phyloP scores from a whole-genome alignment of 2,797 vertebrate genomes.

The Mormyrops attenuatus region DNA sequence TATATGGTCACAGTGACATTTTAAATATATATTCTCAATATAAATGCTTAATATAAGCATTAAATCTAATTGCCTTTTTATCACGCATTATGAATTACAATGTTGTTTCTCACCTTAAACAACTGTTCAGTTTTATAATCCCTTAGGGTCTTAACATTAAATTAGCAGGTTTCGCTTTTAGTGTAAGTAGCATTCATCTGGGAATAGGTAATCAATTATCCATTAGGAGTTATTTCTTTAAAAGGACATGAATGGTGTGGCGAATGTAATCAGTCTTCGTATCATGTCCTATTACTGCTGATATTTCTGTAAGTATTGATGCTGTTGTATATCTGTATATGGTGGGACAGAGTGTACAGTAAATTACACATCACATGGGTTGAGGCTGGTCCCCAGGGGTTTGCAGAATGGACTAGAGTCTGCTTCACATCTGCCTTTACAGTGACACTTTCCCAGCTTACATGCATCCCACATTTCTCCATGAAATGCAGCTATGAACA shows the following conservation, averaged over 20 bases:
- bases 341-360: not conserved
- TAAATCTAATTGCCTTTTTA: constrained; percentile 4
- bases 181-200: not conserved
- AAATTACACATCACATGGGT: not conserved
- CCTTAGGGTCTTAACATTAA: not conserved
- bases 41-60: not conserved
- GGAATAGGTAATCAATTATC: not conserved
- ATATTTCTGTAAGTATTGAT: not conserved
- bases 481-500: not conserved
- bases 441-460: not conserved
- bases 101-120: constrained; percentile 5
- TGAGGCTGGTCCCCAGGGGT: not conserved
- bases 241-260: not conserved
- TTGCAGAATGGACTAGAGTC: not conserved
- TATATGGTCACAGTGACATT: not conserved
- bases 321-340: not conserved
- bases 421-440: not conserved
- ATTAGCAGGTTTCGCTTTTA: not conserved
- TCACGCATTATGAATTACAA: not conserved
- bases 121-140: not conserved
- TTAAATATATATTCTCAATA: not conserved
- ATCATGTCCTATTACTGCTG: not conserved
- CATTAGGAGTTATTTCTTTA: not conserved
- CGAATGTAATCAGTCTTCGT: not conserved
- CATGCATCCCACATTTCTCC: not conserved